These are phyloP conservation scores for Chionis minor DNA, from an alignment of 2,113 vertebrate genomes.

Conservation along the genomic window DNA sequence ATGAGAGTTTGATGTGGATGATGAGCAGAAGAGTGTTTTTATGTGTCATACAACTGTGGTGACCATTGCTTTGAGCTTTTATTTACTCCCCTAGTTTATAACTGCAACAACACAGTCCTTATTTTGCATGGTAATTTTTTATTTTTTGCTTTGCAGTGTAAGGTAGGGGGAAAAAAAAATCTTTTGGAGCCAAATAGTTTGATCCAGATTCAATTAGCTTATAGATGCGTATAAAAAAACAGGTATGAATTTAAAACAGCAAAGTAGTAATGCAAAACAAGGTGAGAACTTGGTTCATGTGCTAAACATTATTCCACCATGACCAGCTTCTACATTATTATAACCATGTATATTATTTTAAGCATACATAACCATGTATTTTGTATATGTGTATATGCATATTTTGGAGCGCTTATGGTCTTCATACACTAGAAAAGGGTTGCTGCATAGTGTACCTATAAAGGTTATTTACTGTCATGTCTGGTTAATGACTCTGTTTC, in stretches of 20 bases:
- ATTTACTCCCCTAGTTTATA: neutral
- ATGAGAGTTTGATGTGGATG: fast-evolving
- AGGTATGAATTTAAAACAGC: neutral
- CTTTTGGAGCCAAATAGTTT: neutral
- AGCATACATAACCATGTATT: neutral
- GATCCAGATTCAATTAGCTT: neutral
- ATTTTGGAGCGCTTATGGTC: neutral
- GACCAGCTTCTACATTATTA: neutral
- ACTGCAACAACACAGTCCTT: neutral
- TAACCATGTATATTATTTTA: neutral
- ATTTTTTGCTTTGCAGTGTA: neutral
- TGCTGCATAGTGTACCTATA: neutral
- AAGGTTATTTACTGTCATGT: neutral
- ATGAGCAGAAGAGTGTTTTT: neutral
- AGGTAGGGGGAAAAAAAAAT: neutral
- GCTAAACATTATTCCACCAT: neutral
- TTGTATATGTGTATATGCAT: neutral
- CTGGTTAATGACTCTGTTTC: neutral
- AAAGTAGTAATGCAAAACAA: neutral
- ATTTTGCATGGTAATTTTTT: neutral
- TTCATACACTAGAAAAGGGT: neutral
- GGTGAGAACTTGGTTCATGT: neutral
- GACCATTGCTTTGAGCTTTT: neutral
- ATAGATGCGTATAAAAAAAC: neutral
- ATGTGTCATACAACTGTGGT: neutral